These are phyloP conservation scores for Takifugu rubripes DNA, from an alignment of 2,797 vertebrate genomes.

Conservation along the genomic window DNA sequence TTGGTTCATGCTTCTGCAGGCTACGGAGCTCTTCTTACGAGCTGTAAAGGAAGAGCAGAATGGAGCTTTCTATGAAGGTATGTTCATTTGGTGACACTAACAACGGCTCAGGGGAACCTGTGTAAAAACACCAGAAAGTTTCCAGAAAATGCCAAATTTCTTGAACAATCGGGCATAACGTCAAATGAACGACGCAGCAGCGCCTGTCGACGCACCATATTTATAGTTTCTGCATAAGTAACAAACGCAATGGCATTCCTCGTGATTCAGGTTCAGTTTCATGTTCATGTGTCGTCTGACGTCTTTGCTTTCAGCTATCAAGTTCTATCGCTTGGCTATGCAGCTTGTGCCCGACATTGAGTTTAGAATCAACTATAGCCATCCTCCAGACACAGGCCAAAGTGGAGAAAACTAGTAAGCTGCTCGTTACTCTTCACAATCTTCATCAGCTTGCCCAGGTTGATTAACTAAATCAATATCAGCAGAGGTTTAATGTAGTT, in stretches of 20 bases:
- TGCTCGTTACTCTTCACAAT: not conserved
- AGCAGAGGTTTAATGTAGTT: not conserved
- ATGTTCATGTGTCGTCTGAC: conserved; percentile 18
- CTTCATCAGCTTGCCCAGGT: not conserved
- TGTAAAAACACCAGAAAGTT: not conserved
- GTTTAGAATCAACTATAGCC: conserved; percentile 93
- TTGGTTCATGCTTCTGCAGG: conserved; percentile 71
- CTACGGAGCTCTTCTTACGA: conserved; percentile 92
- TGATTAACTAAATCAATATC: not conserved
- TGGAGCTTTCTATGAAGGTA: conserved; percentile 96
- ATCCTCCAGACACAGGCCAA: conserved; percentile 85
- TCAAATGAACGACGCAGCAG: not conserved
- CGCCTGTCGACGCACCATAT: not conserved
- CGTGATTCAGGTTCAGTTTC: not conserved
- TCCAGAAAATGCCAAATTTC: not conserved
- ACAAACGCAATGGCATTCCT: not conserved
- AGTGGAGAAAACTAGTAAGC: conserved; percentile 86
- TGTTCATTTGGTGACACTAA: not conserved
- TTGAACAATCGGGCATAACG: not conserved
- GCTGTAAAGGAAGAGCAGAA: conserved; percentile 95
- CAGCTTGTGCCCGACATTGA: conserved; percentile 98
- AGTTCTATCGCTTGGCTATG: conserved; percentile 98
- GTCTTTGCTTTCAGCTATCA: conserved; percentile 87
- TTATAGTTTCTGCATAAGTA: not conserved
- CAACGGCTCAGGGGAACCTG: not conserved